phyloP scores from a whole-genome alignment of 1,140 invertebrate species.

The Drosophila santomea region DNA sequence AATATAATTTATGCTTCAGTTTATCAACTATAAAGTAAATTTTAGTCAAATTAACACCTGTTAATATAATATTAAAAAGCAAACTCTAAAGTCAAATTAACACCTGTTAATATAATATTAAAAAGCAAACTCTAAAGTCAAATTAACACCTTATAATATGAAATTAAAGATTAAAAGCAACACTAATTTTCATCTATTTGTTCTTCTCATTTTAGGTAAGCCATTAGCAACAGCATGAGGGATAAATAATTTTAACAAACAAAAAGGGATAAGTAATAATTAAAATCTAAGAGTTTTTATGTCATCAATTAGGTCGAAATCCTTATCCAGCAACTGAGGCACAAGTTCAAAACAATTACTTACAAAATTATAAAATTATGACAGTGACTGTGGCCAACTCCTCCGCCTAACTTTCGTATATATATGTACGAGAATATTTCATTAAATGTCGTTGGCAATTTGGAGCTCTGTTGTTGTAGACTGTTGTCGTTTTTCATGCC shows the following conservation, averaged over 20 bases:
- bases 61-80: background rate
- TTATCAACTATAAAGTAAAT: background rate
- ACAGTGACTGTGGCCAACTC: slow-evolving; percentile 6
- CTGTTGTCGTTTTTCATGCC: slow-evolving; percentile 72
- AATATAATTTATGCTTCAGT: slow-evolving; percentile 27
- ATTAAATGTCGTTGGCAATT: slow-evolving; percentile 76
- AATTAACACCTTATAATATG: too few species aligned
- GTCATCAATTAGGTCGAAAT: slow-evolving; percentile 20
- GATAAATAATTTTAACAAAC: too few species aligned
- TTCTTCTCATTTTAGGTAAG: slow-evolving; percentile 36
- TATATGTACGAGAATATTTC: slow-evolving; percentile 54
- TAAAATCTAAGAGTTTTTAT: background rate
- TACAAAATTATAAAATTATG: slow-evolving; percentile 46
- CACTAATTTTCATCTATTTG: background rate
- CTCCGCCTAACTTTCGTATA: background rate
- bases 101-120: too few species aligned
- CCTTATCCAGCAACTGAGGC: slow-evolving; percentile 8
- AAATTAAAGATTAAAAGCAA: background rate
- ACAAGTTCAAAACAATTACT: slow-evolving; percentile 44
- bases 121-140: background rate
- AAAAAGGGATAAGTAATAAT: slow-evolving; percentile 27
- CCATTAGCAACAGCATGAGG: background rate
- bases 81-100: background rate
- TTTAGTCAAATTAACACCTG: too few species aligned
- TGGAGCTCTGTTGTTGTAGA: slow-evolving; percentile 55